phyloP scores from a whole-genome alignment of 2,888 invertebrate genomes.

The Dryomyza anilis region DNA sequence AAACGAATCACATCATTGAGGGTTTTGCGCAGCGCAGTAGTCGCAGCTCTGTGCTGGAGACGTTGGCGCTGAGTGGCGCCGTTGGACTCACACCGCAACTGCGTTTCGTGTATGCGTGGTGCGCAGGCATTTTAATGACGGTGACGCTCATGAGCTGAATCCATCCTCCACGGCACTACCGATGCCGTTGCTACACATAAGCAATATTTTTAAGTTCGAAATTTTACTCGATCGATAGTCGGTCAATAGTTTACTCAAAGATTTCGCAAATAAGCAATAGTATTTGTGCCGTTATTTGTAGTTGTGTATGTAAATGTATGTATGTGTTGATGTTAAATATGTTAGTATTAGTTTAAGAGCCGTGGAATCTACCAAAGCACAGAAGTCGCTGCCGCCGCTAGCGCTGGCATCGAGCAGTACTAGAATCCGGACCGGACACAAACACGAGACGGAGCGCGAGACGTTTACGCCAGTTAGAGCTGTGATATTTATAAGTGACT shows the following conservation, averaged over 20 bases:
- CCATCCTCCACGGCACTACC: neutral
- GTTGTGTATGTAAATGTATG: constrained; percentile 13
- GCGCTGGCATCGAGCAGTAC: no score
- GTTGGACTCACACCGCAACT: neutral
- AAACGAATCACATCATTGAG: constrained; percentile 36
- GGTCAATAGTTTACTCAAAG: constrained; percentile 9
- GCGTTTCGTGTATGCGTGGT: neutral
- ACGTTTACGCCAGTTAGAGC: constrained; percentile 39
- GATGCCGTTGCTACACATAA: neutral
- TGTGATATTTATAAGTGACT: constrained; percentile 42
- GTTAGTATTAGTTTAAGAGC: constrained; percentile 1
- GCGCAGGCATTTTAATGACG: neutral
- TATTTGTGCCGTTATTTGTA: constrained; percentile 18
- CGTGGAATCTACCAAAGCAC: constrained; percentile 36
- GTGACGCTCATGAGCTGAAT: constrained; percentile 1
- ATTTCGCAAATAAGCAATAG: constrained; percentile 20
- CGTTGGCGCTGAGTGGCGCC: constrained; percentile 62
- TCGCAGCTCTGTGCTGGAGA: constrained; percentile 65
- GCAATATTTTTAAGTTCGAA: constrained; percentile 14
- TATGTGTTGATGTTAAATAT: neutral
- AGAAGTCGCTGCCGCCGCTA: no score
- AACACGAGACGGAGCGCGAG: constrained; percentile 26
- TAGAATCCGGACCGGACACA: neutral
- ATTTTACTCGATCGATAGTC: constrained; percentile 4
- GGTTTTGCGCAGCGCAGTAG: constrained; percentile 61